Conservation (phyloP, 2,888 invertebrate species). For the Drosophila quinaria region DNA sequence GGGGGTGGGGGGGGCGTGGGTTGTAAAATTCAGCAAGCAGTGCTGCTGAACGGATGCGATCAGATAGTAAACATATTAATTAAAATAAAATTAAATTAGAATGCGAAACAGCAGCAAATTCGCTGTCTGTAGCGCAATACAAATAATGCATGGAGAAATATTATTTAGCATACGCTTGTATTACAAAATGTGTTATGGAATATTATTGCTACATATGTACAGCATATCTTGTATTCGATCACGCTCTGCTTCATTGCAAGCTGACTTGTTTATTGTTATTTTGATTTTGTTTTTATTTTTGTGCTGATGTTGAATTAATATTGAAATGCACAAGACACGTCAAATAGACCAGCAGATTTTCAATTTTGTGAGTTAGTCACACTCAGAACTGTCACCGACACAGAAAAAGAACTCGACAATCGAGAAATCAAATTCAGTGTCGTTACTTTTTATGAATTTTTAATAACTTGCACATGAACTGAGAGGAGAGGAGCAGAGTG, state of each 20-base stretch:
- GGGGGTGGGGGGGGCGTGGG: too few species aligned
- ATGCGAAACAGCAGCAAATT: not conserved
- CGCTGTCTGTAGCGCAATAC: not conserved
- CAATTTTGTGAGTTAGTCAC: constrained; percentile 34
- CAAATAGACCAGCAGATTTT: constrained; percentile 41
- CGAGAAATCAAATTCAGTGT: constrained; percentile 68
- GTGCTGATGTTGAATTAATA: constrained; percentile 53
- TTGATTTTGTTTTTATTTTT: constrained; percentile 9
- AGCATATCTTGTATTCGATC: not conserved
- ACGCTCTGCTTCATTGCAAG: too few species aligned
- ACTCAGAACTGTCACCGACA: constrained; percentile 60
- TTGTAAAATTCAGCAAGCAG: too few species aligned
- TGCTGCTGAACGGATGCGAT: not conserved
- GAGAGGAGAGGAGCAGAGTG: not conserved
- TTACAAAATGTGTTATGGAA: not conserved
- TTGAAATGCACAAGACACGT: constrained; percentile 49
- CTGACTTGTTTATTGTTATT: not conserved
- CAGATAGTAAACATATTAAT: not conserved
- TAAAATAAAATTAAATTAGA: not conserved
- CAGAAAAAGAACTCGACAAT: constrained; percentile 53
- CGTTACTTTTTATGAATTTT: constrained; percentile 71
- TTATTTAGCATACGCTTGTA: too few species aligned
- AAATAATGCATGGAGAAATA: not conserved
- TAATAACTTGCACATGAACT: constrained; percentile 73
- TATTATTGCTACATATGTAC: not conserved